Base-by-base conservation (phyloP, 2,888 invertebrate species). In the Synergus itoensis region DNA sequence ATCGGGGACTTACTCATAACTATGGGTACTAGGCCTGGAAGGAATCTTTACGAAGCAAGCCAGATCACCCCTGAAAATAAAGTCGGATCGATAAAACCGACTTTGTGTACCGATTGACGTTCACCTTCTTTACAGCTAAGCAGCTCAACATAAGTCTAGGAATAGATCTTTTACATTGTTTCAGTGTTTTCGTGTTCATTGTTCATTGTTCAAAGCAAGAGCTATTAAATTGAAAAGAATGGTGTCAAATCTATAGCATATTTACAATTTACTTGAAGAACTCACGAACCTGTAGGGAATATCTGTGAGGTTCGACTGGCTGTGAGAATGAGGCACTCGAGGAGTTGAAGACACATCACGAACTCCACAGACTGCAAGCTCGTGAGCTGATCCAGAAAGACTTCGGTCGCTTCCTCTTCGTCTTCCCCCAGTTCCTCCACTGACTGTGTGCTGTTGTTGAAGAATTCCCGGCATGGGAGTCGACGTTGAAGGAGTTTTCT, bases 271-370 rank as follows among this genome's bases (percentile, higher is more conserved):
- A 60, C 11, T 60, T 21, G 21, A 43, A 53, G 43, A 67, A 73
- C 45, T 79, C 67, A 81, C 85, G 82, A 93, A 97, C 97, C 97
- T 96, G 93, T 96, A 96, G 21, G 96, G 96, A 87, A 97, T 95
- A 89, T 97, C 97, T 90, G 96, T 96, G 84, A 98, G 95, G 93
- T 98, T 98, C 89, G 97, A 97, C 92, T 98, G 98, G 89, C 97
- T 97, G 92, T 97, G 97, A 36, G 97, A 97, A 92, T 98, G 98
- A 77, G 96, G 96, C 77, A 97, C 96, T 87, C 94, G 95, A 45
- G 90, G 86, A 90, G 91, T 93, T 86, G 92, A 93, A 41, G 90
- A 84, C 78, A 93, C 92, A 81, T 94, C 93, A 84, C 94, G 94
- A 75, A 95, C 95, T 75, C 96, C 95, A 88, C 95, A 95, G 57